Conservation (phyloP, 2,888 invertebrate species). For the Lycia hirtaria region DNA sequence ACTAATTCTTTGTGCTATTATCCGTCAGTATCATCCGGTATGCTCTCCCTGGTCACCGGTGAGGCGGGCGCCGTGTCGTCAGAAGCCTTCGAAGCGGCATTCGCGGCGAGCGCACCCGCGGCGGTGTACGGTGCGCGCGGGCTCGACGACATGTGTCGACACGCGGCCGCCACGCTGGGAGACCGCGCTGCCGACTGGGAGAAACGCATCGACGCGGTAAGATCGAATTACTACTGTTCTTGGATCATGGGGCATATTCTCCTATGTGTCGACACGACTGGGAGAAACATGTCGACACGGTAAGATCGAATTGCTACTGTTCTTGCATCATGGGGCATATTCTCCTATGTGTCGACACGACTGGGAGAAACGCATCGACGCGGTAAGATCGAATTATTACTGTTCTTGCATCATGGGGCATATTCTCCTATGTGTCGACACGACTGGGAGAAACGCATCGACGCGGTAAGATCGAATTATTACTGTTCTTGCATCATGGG, state of each 20-base stretch:
- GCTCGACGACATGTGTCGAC: conserved; percentile 92
- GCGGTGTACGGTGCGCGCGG: conserved; percentile 94
- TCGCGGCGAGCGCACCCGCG: conserved; percentile 92
- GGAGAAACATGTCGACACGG: too few species aligned
- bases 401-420: too few species aligned
- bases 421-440: too few species aligned
- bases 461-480: too few species aligned
- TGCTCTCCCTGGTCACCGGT: conserved; percentile 50
- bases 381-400: conserved; percentile 84
- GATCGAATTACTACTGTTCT: conserved; percentile 51
- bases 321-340: too few species aligned
- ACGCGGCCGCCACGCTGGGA: conserved; percentile 90
- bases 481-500: too few species aligned
- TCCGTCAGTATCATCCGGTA: conserved; percentile 53
- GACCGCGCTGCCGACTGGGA: conserved; percentile 97
- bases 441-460: too few species aligned
- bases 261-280: too few species aligned
- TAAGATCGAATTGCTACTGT: too few species aligned
- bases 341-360: conserved; percentile 92
- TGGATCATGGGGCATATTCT: too few species aligned
- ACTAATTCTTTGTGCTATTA: neutral
- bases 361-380: conserved; percentile 98
- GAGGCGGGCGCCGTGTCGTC: conserved; percentile 95
- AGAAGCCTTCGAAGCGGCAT: conserved; percentile 94
- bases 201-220: conserved; percentile 95